These are phyloP conservation scores for Indicator maculatus DNA, from an alignment of 2,113 vertebrate species.

Conservation along the genomic window DNA sequence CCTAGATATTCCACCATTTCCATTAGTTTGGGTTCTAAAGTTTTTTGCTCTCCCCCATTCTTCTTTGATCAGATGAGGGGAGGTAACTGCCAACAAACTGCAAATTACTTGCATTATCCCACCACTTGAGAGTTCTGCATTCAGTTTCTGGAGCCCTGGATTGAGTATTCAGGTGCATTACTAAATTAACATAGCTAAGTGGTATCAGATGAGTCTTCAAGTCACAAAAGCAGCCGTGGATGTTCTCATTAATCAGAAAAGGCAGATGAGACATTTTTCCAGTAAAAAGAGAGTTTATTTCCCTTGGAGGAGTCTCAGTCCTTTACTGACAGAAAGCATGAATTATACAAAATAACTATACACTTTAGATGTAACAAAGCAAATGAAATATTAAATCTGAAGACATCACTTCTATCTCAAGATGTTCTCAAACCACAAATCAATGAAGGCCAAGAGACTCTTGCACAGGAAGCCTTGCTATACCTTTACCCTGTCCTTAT, in stretches of 20 bases:
- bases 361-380: background rate
- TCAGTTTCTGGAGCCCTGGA: background rate
- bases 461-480: background rate
- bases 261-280: slow-evolving; percentile 50
- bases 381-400: background rate
- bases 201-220: slow-evolving; percentile 7
- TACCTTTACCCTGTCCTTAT: background rate
- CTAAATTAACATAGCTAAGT: slow-evolving; percentile 26
- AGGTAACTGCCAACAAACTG: background rate
- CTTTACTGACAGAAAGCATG: background rate
- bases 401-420: background rate
- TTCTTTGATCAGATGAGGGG: background rate
- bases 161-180: background rate
- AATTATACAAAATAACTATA: slow-evolving; percentile 36
- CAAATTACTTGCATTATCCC: background rate
- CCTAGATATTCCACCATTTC: background rate
- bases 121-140: background rate
- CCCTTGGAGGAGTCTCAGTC: background rate
- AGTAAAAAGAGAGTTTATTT: slow-evolving; percentile 22
- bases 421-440: slow-evolving; percentile 22
- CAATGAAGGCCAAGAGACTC: background rate
- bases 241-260: slow-evolving; percentile 35
- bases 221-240: slow-evolving; percentile 1
- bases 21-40: background rate
- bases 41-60: background rate